These are phyloP conservation scores for Crotalus viridis DNA, from an alignment of 2,113 vertebrate genomes.

Conservation along the genomic window DNA sequence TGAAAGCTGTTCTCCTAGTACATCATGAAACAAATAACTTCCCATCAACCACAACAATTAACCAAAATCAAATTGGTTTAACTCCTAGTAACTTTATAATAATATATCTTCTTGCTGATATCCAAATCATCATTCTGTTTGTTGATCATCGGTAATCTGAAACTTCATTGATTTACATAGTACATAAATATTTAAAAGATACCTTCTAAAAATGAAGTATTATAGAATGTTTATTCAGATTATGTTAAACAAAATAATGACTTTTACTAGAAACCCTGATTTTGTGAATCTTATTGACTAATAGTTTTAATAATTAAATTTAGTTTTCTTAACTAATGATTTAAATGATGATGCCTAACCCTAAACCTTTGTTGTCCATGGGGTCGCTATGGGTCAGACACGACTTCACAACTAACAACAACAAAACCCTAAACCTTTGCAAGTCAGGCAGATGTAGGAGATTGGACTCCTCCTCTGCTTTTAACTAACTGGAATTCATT, in stretches of 20 bases:
- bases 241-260: background rate
- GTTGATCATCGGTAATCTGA: background rate
- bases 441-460: background rate
- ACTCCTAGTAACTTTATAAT: background rate
- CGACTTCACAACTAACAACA: too few relatives aligned
- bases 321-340: background rate
- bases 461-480: background rate
- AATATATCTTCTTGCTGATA: background rate
- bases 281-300: background rate
- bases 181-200: background rate
- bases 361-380: background rate
- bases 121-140: background rate
- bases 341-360: background rate
- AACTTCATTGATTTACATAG: background rate
- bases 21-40: background rate
- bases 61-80: background rate
- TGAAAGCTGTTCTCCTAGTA: background rate
- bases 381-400: too few relatives aligned
- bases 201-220: background rate
- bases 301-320: background rate
- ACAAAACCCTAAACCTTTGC: background rate
- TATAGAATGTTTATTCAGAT: background rate
- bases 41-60: background rate
- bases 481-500: background rate
- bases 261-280: background rate